Percentiles rank a stretch among this genome's conserved stretches.
phyloP scores from a whole-genome alignment of 53 echinoderm and acorn worm species.

The Paracentrotus lividus region DNA sequence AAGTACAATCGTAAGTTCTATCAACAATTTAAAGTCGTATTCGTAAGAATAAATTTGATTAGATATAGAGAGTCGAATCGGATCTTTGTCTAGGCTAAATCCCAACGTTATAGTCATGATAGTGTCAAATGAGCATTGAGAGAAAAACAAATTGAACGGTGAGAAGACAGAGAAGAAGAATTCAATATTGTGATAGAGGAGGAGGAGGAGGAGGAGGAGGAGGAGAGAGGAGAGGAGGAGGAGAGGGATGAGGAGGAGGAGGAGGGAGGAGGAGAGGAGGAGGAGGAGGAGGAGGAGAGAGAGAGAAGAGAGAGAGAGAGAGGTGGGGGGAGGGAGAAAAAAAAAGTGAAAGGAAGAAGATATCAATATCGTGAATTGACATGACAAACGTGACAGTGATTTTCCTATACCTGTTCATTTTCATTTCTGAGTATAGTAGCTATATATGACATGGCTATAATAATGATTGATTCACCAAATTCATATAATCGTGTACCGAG shows the following conservation, averaged over 20 bases:
- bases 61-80: no score
- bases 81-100: no score
- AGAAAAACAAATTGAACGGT: no score
- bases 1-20: no score
- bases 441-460: background rate
- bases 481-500: background rate
- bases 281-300: background rate
- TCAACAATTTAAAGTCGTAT: no score
- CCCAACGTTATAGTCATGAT: no score
- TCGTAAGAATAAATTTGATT: no score
- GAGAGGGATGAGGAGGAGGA: background rate
- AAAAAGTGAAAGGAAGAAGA: background rate
- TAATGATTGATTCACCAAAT: background rate
- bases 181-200: no score
- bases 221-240: background rate
- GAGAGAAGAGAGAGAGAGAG: background rate
- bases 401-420: background rate
- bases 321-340: background rate
- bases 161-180: no score
- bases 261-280: background rate
- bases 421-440: background rate
- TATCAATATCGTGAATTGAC: background rate
- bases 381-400: background rate
- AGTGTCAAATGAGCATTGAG: no score
- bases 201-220: background rate